Evolutionary conservation across 2,797 vertebrate species (phyloP).

Genomic region (Hippoglossus hippoglossus): DNA sequence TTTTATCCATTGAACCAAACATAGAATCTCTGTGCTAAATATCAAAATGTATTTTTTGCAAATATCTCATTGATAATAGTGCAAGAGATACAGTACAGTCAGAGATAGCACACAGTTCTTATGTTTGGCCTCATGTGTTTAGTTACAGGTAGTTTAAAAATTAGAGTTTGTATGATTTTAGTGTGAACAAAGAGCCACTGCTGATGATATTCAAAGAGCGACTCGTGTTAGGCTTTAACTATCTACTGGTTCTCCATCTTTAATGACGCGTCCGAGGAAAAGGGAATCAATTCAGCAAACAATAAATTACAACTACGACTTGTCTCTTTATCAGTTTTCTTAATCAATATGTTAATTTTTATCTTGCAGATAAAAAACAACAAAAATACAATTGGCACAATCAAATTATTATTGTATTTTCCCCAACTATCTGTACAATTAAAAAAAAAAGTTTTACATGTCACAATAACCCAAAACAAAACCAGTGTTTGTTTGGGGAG

Average conservation of each 20-base stretch:
- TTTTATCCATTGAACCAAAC: conserved; percentile 57
- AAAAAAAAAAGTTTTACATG: conserved; percentile 56
- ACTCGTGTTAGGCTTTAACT: conserved; percentile 22
- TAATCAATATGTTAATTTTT: conserved; percentile 64
- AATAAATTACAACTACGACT: conserved; percentile 85
- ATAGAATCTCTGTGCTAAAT: conserved; percentile 66
- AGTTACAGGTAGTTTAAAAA: conserved; percentile 59
- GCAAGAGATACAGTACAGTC: conserved; percentile 75
- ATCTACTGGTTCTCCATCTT: conserved; percentile 48
- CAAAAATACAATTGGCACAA: conserved; percentile 78
- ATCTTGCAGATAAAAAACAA: conserved; percentile 71
- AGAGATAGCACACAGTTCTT: conserved; percentile 59
- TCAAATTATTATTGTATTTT: conserved; percentile 74
- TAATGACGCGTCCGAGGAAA: conserved; percentile 37
- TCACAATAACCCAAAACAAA: conserved; percentile 72
- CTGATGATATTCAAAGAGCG: conserved; percentile 19
- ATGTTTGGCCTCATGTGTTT: conserved; percentile 63
- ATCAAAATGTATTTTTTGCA: conserved; percentile 70
- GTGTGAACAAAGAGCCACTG: conserved; percentile 63
- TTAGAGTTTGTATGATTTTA: conserved; percentile 66
- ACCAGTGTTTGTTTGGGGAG: conserved; percentile 52
- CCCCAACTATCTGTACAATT: conserved; percentile 80
- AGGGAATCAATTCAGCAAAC: conserved; percentile 68
- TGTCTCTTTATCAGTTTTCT: conserved; percentile 67
- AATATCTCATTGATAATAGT: conserved; percentile 75